Conservation (phyloP, 2,797 vertebrate species). For the Zalophus californianus region DNA sequence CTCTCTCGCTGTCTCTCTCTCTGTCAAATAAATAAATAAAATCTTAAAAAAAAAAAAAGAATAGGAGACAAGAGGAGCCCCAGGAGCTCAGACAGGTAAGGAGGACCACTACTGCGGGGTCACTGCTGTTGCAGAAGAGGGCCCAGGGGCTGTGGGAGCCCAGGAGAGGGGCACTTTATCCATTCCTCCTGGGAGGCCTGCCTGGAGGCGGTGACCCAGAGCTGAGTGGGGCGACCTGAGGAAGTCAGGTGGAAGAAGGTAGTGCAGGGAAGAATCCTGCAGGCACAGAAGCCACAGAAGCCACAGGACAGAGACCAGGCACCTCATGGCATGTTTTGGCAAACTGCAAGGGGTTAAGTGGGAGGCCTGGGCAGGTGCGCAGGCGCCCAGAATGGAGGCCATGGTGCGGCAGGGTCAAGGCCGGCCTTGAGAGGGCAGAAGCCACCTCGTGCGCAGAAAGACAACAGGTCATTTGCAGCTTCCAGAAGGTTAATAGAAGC, state of each 20-base stretch:
- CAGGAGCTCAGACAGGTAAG: neutral
- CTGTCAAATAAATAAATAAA: too few relatives aligned
- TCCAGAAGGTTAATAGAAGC: neutral
- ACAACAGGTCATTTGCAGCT: neutral
- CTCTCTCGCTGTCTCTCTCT: too few relatives aligned
- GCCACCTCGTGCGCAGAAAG: neutral
- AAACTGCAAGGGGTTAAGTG: neutral
- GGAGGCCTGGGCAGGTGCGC: neutral
- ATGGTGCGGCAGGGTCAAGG: neutral
- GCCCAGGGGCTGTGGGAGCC: neutral
- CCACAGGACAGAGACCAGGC: neutral
- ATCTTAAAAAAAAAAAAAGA: neutral
- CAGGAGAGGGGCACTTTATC: fast-evolving
- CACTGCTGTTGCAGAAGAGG: neutral
- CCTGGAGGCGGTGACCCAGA: neutral
- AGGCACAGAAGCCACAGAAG: neutral
- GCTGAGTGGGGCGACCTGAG: neutral
- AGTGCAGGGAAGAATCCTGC: neutral
- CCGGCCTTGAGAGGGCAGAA: neutral
- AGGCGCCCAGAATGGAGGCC: neutral
- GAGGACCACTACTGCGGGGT: fast-evolving
- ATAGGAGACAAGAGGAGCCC: neutral
- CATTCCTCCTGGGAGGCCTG: neutral
- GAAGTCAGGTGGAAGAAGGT: neutral
- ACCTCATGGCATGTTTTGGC: fast-evolving